Evolutionary conservation across 2,113 vertebrate species (phyloP).

Genomic region (Mesocricetus auratus): DNA sequence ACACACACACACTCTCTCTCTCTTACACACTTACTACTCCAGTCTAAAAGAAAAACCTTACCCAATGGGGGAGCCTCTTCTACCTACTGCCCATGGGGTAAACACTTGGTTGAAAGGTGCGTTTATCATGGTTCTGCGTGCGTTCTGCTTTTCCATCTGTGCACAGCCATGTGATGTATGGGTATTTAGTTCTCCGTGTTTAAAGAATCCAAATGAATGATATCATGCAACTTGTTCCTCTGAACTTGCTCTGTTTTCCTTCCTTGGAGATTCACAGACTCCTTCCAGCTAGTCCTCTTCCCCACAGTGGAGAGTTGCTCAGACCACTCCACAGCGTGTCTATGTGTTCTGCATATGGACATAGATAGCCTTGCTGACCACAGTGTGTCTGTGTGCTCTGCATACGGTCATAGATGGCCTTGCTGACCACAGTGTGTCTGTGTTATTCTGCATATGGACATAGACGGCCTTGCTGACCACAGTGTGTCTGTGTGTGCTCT

Average conservation of each 20-base stretch:
- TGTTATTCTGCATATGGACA: not conserved
- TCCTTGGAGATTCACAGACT: not conserved
- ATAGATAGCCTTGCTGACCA: too few species aligned
- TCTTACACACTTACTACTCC: not conserved
- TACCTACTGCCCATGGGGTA: not conserved
- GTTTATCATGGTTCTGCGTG: not conserved
- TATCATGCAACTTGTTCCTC: not conserved
- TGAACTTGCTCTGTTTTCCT: not conserved
- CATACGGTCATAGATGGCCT: not conserved
- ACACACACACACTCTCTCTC: not conserved
- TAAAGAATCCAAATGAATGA: slow-evolving; percentile 10
- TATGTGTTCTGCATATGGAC: not conserved
- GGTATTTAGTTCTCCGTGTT: not conserved
- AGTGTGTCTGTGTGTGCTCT: too few species aligned
- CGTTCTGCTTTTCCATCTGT: not conserved
- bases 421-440: not conserved
- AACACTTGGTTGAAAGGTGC: not conserved
- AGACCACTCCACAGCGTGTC: not conserved
- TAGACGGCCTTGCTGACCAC: too few species aligned
- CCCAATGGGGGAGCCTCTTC: not conserved
- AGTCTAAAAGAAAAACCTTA: not conserved
- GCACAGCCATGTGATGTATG: not conserved
- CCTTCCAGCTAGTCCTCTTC: not conserved
- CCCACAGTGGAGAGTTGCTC: not conserved
- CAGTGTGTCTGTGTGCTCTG: too few species aligned